phyloP scores from a whole-genome alignment of 1,140 invertebrate species.

The Chymomyza costata region DNA sequence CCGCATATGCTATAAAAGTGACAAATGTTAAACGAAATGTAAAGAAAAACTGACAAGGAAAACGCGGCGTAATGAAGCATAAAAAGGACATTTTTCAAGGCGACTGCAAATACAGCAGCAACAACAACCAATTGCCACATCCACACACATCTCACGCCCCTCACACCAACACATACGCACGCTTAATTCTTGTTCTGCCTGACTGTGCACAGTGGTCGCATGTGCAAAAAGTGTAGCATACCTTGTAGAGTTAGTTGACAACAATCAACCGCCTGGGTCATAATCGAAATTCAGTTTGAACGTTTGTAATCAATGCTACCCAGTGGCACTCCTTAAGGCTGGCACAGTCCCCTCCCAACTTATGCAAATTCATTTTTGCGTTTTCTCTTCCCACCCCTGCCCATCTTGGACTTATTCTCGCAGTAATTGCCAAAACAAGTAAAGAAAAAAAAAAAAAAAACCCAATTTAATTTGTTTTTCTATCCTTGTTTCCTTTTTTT shows the following conservation, averaged over 20 bases:
- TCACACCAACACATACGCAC: background rate
- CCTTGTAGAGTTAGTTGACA: conserved; percentile 47
- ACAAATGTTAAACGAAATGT: conserved; percentile 73
- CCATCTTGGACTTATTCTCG: background rate
- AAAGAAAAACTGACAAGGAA: conserved; percentile 72
- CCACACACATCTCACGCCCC: too few species aligned
- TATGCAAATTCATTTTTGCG: conserved; percentile 57
- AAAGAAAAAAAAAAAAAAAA: conserved; percentile 48
- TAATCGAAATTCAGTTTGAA: conserved; percentile 67
- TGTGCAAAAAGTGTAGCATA: conserved; percentile 47
- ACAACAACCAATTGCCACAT: conserved; percentile 5
- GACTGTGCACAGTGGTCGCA: background rate
- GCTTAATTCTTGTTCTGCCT: background rate
- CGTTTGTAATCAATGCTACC: conserved; percentile 63
- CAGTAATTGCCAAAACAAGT: conserved; percentile 60
- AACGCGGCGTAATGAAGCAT: conserved; percentile 68
- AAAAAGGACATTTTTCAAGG: conserved; percentile 67
- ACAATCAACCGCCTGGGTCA: conserved; percentile 31
- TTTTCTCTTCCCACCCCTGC: conserved; percentile 2
- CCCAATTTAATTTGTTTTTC: conserved; percentile 69
- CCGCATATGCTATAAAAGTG: conserved; percentile 58
- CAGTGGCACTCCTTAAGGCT: conserved; percentile 21
- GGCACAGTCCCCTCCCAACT: conserved; percentile 32
- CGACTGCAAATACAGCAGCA: conserved; percentile 45
- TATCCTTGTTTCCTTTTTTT: conserved; percentile 57